Conservation (phyloP, 2,797 vertebrate genomes). For the Sebastes glaucus region DNA sequence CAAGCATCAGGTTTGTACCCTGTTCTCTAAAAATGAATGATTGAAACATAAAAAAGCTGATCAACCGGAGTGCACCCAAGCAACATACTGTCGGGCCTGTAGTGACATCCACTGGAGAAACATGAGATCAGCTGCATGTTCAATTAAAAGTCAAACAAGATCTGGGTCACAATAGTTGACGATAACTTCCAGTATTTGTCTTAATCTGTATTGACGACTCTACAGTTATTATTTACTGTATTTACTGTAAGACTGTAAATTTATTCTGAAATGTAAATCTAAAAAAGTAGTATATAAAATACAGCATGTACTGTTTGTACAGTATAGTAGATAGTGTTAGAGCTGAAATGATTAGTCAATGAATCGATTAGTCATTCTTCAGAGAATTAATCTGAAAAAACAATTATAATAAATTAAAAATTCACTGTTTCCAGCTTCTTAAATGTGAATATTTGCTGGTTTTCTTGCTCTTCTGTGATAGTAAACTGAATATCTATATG, state of each 20-base stretch:
- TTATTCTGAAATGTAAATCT: too few relatives aligned
- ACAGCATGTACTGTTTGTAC: background rate
- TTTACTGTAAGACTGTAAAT: background rate
- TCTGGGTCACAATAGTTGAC: background rate
- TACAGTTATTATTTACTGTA: background rate
- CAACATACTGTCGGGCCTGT: conserved; percentile 13
- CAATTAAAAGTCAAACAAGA: background rate
- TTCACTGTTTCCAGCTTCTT: background rate
- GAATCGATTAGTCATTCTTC: background rate
- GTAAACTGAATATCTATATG: background rate
- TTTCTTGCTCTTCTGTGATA: background rate
- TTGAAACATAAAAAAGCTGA: conserved; percentile 12
- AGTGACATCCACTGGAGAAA: conserved; percentile 59
- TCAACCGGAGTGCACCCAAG: background rate
- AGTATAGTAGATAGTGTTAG: background rate
- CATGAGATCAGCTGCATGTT: conserved; percentile 19
- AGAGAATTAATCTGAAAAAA: background rate
- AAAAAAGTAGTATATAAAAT: background rate
- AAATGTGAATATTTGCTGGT: background rate
- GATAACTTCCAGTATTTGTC: background rate
- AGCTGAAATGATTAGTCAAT: background rate
- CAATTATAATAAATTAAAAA: too few relatives aligned
- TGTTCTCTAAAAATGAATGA: conserved; percentile 7
- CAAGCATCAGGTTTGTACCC: background rate
- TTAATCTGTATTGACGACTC: background rate